phyloP scores from a whole-genome alignment of 2,888 invertebrate genomes.

The Eristalis arbustorum region DNA sequence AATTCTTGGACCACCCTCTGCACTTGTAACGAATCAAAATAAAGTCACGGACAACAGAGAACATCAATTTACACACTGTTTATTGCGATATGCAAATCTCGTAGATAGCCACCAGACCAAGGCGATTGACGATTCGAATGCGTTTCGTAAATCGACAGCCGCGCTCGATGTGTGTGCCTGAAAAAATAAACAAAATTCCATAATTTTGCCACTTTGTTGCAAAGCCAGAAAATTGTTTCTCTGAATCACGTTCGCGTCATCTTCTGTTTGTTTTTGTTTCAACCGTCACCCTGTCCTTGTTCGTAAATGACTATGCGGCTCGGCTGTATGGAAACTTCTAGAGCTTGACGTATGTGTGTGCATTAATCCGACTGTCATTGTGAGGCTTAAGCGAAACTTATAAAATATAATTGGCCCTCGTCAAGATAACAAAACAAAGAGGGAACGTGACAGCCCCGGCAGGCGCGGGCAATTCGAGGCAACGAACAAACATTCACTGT shows the following conservation, averaged over 20 bases:
- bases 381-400: slow-evolving; percentile 7
- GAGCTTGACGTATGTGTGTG: neutral
- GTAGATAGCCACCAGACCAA: too few relatives aligned
- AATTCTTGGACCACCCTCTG: too few relatives aligned
- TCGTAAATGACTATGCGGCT: neutral
- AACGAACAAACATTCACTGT: neutral
- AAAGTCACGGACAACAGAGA: too few relatives aligned
- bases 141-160: too few relatives aligned
- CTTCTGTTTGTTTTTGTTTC: neutral
- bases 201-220: neutral
- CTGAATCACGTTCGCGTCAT: neutral
- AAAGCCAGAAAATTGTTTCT: neutral
- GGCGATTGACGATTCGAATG: too few relatives aligned
- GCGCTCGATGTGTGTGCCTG: too few relatives aligned
- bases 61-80: too few relatives aligned
- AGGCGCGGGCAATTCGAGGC: too few relatives aligned
- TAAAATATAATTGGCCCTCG: slow-evolving; percentile 44
- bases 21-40: too few relatives aligned
- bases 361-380: slow-evolving; percentile 11
- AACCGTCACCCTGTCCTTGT: neutral
- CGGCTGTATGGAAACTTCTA: neutral
- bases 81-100: too few relatives aligned
- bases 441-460: neutral
- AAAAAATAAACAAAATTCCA: neutral
- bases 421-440: slow-evolving; percentile 31